Base-by-base conservation (phyloP, 2,797 vertebrate species). In the Carapus acus region DNA sequence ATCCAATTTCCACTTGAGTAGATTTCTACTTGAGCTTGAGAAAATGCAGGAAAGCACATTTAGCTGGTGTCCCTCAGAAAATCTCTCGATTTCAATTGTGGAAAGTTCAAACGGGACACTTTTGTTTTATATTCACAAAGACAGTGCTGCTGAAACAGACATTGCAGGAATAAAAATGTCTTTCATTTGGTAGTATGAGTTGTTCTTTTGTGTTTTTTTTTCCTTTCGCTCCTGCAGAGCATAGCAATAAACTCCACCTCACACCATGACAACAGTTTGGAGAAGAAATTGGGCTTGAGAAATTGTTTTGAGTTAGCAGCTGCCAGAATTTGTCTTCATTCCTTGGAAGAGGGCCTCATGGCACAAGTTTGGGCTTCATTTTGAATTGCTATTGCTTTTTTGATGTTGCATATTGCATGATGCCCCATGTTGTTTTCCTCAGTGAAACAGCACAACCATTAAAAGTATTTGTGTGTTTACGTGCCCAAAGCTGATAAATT, bases 401-500 rank as follows among this genome's bases (percentile, higher is more conserved):
- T 56, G 64, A 73, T 78, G 73, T 49, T 83, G 65, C 63, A 76
- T 78, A 82, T 83, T 78, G 64, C 67, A 80, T 86, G 78, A 78
- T 74, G 68, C 58, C 69, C 63, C 78, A 69, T 76, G 72, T 73
- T 74, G 79, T 82, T 71, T 6, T 6, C 46, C 58, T 71, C 61
- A 38, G 62, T 61, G 59, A 64, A 81, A 76, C 66, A 58, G 54
- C 73, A 71, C 63, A 24, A 20, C 54, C 74, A 82, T 83, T 87
- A 86, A 88, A 87, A 88, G 88, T 85, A 79, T 88, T 88, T 85
- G 66, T 81, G 81, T 87, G 87, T 87, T 83, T 73, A 66, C 65
- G 76, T 85, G 79, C 75, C 75, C 79, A 65, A 45, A 76, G 74
- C 63, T 57, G 29, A 81, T 89, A 33, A 80, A 87, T 83, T 71